A percentile compares a stretch with the other conserved stretches of the same genome.
These are phyloP conservation scores for Zaprionus ghesquierei DNA, from an alignment of 1,140 invertebrate genomes.

Conservation along the genomic window DNA sequence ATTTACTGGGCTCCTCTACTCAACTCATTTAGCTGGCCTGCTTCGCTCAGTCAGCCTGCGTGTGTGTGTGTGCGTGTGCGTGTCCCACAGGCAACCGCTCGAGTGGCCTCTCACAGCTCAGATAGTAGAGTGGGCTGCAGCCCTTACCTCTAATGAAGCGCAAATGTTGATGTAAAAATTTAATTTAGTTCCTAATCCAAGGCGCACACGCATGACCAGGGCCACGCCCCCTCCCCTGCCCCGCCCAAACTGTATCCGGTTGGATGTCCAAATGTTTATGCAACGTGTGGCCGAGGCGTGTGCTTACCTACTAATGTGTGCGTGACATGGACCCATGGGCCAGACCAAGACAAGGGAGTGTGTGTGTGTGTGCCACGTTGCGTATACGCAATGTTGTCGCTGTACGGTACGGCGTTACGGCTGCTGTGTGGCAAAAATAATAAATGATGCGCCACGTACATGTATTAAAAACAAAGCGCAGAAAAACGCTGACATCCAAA, in stretches of 20 bases:
- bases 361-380: slow-evolving; percentile 64
- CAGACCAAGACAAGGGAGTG: slow-evolving; percentile 9
- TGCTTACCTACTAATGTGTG: slow-evolving; percentile 76
- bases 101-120: slow-evolving; percentile 41
- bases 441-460: slow-evolving; percentile 78
- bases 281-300: slow-evolving; percentile 66
- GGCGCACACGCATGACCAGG: slow-evolving; percentile 54
- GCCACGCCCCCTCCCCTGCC: slow-evolving; percentile 3
- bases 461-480: slow-evolving; percentile 78
- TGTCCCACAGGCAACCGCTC: slow-evolving; percentile 33
- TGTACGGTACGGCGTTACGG: slow-evolving; percentile 5
- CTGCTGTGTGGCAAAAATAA: slow-evolving; percentile 61
- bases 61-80: neutral
- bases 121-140: slow-evolving; percentile 2
- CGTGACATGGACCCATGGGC: slow-evolving; percentile 72
- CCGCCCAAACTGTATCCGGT: slow-evolving; percentile 11
- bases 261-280: slow-evolving; percentile 72
- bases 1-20: slow-evolving; percentile 34
- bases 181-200: slow-evolving; percentile 74
- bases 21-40: slow-evolving; percentile 35
- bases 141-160: slow-evolving; percentile 68
- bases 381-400: slow-evolving; percentile 59
- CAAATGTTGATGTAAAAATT: slow-evolving; percentile 80
- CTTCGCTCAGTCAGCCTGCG: neutral
- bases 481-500: slow-evolving; percentile 67